Percentiles rank a stretch among this genome's conserved stretches.
These are phyloP conservation scores for Corythornis madagascariensis DNA, from an alignment of 2,113 vertebrate species.

Conservation along the genomic window DNA sequence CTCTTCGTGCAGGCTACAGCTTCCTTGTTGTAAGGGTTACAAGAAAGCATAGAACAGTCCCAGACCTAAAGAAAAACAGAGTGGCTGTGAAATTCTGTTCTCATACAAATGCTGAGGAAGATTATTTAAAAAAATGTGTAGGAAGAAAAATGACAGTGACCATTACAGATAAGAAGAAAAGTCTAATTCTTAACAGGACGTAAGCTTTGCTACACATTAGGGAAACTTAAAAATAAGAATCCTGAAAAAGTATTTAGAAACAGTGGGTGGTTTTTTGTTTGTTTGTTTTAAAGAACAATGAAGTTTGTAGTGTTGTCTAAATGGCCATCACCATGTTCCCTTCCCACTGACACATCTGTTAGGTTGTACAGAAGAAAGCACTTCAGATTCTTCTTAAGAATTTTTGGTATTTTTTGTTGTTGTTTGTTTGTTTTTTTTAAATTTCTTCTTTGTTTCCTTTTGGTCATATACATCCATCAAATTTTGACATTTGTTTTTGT, in stretches of 20 bases:
- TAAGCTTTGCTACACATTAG: background rate
- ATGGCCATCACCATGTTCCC: background rate
- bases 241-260: background rate
- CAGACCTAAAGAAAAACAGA: background rate
- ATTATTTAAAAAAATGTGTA: constrained; percentile 18
- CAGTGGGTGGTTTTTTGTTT: background rate
- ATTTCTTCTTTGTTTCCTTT: background rate
- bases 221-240: background rate
- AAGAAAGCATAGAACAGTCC: constrained; percentile 1
- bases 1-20: background rate
- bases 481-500: background rate
- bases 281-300: background rate
- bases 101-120: background rate
- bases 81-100: constrained; percentile 7
- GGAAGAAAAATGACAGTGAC: constrained; percentile 25
- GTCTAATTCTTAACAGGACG: constrained; percentile 19
- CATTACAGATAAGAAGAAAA: background rate
- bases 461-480: background rate
- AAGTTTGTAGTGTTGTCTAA: background rate
- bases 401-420: background rate
- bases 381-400: background rate
- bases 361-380: background rate
- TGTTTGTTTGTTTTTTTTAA: background rate
- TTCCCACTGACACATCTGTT: background rate
- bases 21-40: constrained; percentile 14